phyloP scores from a whole-genome alignment of 1,140 invertebrate genomes.

The Drosophila prosaltans region DNA sequence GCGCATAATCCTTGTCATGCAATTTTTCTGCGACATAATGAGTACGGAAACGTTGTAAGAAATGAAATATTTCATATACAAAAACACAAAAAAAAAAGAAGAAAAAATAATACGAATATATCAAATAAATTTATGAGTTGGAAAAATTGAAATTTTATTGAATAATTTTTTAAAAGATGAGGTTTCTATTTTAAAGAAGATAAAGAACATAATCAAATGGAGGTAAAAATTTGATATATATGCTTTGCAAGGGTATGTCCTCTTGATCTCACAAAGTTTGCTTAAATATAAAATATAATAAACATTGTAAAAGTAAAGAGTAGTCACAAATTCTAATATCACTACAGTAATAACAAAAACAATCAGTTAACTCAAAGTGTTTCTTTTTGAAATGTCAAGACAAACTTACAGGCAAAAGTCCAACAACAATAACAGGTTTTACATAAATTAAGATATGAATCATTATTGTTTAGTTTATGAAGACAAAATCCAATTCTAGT shows the following conservation, averaged over 20 bases:
- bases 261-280: too few relatives aligned
- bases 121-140: constrained; percentile 5
- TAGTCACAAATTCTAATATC: too few relatives aligned
- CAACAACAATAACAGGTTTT: neutral
- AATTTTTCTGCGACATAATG: constrained; percentile 60
- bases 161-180: neutral
- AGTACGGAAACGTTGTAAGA: constrained; percentile 48
- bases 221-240: too few relatives aligned
- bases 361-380: too few relatives aligned
- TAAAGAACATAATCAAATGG: too few relatives aligned
- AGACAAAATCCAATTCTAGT: constrained; percentile 4
- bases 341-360: too few relatives aligned
- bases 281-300: too few relatives aligned
- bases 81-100: neutral
- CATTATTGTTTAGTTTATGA: constrained; percentile 1
- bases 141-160: constrained; percentile 2
- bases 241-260: too few relatives aligned
- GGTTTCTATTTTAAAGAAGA: neutral
- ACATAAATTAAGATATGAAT: constrained; percentile 7
- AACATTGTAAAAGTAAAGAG: too few relatives aligned
- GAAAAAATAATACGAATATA: neutral
- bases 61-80: constrained; percentile 38
- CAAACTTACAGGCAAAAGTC: neutral
- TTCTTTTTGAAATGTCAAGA: too few relatives aligned
- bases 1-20: constrained; percentile 71